A percentile compares a stretch with the other conserved stretches of the same genome.
Evolutionary conservation across 2,113 vertebrate genomes (phyloP).

Genomic region (Tonatia bakeri): DNA sequence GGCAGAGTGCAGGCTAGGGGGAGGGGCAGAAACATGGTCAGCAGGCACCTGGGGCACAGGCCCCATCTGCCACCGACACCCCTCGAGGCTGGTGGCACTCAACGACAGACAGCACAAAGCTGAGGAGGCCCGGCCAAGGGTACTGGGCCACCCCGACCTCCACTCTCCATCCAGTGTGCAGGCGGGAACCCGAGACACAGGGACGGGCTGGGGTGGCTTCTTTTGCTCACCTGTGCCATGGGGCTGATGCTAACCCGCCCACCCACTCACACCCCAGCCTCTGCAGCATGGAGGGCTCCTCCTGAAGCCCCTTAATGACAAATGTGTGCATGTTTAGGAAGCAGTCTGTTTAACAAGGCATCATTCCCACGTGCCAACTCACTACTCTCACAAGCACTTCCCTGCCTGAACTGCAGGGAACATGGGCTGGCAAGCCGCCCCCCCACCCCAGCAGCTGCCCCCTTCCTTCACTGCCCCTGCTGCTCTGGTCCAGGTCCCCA

Average conservation of each 20-base stretch:
- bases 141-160: background rate
- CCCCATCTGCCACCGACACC: background rate
- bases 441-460: rapidly evolving
- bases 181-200: background rate
- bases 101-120: background rate
- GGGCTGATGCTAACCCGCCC: background rate
- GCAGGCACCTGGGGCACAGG: background rate
- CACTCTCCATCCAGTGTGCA: no score
- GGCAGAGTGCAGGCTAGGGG: background rate
- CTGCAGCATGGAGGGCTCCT: rapidly evolving
- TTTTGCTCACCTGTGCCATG: rapidly evolving
- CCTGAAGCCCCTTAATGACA: background rate
- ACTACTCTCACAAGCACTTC: background rate
- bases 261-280: background rate
- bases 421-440: rapidly evolving
- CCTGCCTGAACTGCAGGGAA: background rate
- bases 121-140: background rate
- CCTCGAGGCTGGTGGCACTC: background rate
- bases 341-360: background rate
- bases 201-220: rapidly evolving
- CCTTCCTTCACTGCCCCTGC: background rate
- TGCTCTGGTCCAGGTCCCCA: background rate
- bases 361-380: background rate
- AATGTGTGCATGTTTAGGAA: rapidly evolving
- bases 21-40: no score